Conservation (phyloP, 2,113 vertebrate species). For the Castor canadensis region DNA sequence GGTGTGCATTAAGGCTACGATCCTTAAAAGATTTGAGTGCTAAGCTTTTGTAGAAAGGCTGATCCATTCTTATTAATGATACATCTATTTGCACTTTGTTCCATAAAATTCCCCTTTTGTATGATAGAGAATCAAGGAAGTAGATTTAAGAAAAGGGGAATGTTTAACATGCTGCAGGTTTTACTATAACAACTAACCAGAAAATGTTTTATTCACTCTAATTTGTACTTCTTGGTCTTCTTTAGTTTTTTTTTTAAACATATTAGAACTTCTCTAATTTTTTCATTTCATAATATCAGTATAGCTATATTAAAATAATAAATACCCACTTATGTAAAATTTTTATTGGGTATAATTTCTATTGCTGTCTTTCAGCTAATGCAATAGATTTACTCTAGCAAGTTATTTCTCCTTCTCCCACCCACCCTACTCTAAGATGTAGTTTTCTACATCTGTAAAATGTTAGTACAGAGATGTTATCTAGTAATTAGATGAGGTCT, state of each 20-base stretch:
- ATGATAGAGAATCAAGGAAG: neutral
- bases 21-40: conserved; percentile 65
- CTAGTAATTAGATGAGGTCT: neutral
- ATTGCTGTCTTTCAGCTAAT: neutral
- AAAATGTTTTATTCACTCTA: neutral
- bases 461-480: neutral
- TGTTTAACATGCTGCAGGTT: conserved; percentile 48
- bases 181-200: neutral
- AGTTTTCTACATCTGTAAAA: neutral
- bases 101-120: neutral
- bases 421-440: neutral
- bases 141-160: conserved; percentile 13
- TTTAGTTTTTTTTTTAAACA: neutral
- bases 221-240: neutral
- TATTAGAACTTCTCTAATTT: neutral
- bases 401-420: neutral
- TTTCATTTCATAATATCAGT: neutral
- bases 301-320: neutral
- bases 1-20: conserved; percentile 28
- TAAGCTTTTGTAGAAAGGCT: conserved; percentile 49
- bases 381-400: neutral
- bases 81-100: conserved; percentile 55
- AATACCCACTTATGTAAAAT: neutral
- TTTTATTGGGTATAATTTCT: neutral
- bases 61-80: conserved; percentile 63